These are phyloP conservation scores for Euleptes europaea DNA, from an alignment of 2,113 vertebrate genomes.

Conservation along the genomic window DNA sequence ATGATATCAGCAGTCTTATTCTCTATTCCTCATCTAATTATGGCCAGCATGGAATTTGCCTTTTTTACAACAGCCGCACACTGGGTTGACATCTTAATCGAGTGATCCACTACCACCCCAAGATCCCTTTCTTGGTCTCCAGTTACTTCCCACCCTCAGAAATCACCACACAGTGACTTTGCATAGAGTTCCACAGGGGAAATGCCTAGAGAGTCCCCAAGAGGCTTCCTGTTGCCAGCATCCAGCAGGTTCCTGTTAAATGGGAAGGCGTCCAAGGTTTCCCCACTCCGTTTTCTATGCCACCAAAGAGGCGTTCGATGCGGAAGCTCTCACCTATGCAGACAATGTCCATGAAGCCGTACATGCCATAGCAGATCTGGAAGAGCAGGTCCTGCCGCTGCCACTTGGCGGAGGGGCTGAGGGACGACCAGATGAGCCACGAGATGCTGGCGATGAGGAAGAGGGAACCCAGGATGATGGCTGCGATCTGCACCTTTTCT, in stretches of 20 bases:
- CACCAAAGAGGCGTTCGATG: background rate
- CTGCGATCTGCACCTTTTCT: slow-evolving; percentile 94
- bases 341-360: slow-evolving; percentile 96
- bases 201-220: background rate
- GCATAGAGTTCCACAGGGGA: background rate
- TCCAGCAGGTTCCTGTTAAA: background rate
- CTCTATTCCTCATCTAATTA: no score
- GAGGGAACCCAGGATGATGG: slow-evolving; percentile 91
- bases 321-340: slow-evolving; percentile 85
- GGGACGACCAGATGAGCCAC: slow-evolving; percentile 95
- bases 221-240: background rate
- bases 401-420: slow-evolving; percentile 96
- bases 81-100: no score
- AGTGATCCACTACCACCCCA: no score
- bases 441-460: slow-evolving; percentile 96
- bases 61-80: no score
- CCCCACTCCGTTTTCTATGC: background rate
- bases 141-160: no score
- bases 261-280: background rate
- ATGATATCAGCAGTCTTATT: no score
- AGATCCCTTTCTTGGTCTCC: no score
- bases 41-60: no score
- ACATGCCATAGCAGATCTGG: slow-evolving; percentile 97
- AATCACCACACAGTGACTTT: background rate
- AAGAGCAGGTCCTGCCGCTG: slow-evolving; percentile 94